Conservation (phyloP, 2,888 invertebrate species). For the Leptopilina drosophilae region DNA sequence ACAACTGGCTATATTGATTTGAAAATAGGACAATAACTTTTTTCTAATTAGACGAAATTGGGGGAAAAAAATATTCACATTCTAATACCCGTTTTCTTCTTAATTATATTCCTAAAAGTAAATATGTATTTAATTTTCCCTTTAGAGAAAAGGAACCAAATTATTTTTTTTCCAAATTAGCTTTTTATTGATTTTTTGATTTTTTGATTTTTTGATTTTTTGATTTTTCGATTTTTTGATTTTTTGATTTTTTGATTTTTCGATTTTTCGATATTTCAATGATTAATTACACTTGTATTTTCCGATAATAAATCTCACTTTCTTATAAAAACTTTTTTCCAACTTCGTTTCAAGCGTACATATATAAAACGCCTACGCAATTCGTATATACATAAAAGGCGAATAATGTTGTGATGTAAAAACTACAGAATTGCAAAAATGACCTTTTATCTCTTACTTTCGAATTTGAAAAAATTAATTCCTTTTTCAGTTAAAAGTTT, state of each 20-base stretch:
- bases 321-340: neutral
- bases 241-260: too few relatives aligned
- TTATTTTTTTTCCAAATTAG: too few relatives aligned
- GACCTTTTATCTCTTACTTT: constrained; percentile 17
- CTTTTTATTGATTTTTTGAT: too few relatives aligned
- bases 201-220: too few relatives aligned
- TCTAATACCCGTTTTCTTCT: neutral
- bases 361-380: neutral
- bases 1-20: constrained; percentile 4
- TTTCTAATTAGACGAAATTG: neutral
- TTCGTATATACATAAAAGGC: neutral
- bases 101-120: neutral
- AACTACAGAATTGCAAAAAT: constrained; percentile 3
- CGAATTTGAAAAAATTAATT: neutral
- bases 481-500: too few relatives aligned
- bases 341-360: neutral
- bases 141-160: too few relatives aligned
- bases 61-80: neutral
- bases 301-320: constrained; percentile 6
- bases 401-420: constrained; percentile 1
- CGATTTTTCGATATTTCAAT: too few relatives aligned
- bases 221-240: too few relatives aligned
- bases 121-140: neutral
- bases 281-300: neutral
- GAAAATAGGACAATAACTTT: constrained; percentile 12